phyloP scores from a whole-genome alignment of 2,113 vertebrate species.

The Cebidichthys violaceus region DNA sequence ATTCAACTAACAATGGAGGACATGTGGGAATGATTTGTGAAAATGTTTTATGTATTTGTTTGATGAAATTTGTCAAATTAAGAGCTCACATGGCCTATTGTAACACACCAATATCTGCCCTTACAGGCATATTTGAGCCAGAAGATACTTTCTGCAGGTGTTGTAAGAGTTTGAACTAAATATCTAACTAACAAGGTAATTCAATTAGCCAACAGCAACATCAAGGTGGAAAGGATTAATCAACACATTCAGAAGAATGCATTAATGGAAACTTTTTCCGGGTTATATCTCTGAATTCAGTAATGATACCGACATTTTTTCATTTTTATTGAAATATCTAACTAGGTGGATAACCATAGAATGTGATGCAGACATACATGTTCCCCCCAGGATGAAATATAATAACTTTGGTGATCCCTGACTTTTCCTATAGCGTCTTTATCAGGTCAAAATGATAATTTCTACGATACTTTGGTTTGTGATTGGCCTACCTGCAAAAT shows the following conservation, averaged over 20 bases:
- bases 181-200: background rate
- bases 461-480: background rate
- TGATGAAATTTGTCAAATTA: slow-evolving; percentile 5
- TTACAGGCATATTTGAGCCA: slow-evolving; percentile 1
- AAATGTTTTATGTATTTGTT: slow-evolving; percentile 15
- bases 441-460: background rate
- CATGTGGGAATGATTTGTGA: slow-evolving; percentile 18
- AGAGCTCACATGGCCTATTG: background rate
- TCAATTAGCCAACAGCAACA: background rate
- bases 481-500: background rate
- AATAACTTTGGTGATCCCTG: background rate
- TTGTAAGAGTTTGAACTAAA: background rate
- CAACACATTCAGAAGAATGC: background rate
- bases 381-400: background rate
- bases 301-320: background rate
- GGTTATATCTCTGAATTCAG: background rate
- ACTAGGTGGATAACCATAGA: background rate
- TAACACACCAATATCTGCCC: background rate
- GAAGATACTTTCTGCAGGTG: background rate
- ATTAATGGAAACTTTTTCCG: background rate
- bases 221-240: background rate
- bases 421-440: background rate
- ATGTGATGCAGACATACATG: background rate
- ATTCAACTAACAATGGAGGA: slow-evolving; percentile 6
- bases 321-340: background rate